Evolutionary conservation across 2,888 invertebrate genomes (phyloP), one percentile per base, ranked within the genome.

Genomic region (Microplitis deprimator): DNA sequence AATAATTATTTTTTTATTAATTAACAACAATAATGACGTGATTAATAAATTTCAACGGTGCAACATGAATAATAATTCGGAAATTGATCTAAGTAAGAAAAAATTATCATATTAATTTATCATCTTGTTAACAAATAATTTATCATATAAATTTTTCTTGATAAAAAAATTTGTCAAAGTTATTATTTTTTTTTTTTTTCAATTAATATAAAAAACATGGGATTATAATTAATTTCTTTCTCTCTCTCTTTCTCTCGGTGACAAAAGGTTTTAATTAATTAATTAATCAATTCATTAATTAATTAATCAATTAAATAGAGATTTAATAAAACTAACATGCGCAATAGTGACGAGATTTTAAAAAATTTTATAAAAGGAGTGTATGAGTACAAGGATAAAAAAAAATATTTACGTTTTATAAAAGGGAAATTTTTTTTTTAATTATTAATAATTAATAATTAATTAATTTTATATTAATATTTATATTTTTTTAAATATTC

Each of bases 61-160:
- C 73, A 70, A 73, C 65, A 77, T 77, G 60, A 74, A 77, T 77
- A 77, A 77, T 77, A 77, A 77, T 77, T 77, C 69, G 73, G 77
- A 68, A 69, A 77, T 76, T 6, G 68, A 76, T 74, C 73, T 70
- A 73, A 73, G 60, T 40, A 17, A 38, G 67, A 59, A 67, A 70
- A 76, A 29, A 76, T 60, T 61, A 38, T 72, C 62, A 29, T 29
- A 29, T 29, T 20, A 20, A 20, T 20, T 29, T 29, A 29, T 29
- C 29, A 29, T 4, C 20, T 20, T 29, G 29, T 29, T 29, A 29
- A 29, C 29, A 29, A 29, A 29, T 29, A 20, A 20, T 77, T 70
- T 81, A 13, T 59, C 59, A 59, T 59, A 13, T 59, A 59, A 59
- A n/a, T n/a, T 17, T 17, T 17, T 59, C 59, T 29, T 29, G 29